Conservation (phyloP, 2,888 invertebrate species). For the Rhingia rostrata region DNA sequence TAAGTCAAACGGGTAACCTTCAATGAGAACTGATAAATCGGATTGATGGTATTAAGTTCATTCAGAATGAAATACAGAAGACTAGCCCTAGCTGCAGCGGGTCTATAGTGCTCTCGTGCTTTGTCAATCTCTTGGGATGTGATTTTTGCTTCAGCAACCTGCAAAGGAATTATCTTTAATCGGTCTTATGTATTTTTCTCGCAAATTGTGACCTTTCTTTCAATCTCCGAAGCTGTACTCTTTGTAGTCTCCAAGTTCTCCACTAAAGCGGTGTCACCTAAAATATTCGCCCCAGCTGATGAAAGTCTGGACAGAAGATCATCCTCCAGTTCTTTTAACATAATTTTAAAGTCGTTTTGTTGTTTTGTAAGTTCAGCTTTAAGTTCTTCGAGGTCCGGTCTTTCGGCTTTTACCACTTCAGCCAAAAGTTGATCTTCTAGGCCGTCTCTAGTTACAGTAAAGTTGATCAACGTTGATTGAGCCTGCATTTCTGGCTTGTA, state of each 20-base stretch:
- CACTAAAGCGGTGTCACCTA: conserved; percentile 96
- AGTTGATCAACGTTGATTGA: conserved; percentile 97
- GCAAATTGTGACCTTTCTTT: conserved; percentile 87
- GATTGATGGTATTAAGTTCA: conserved; percentile 97
- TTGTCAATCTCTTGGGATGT: conserved; percentile 96
- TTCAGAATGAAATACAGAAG: conserved; percentile 97
- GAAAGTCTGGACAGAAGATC: conserved; percentile 94
- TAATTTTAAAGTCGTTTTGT: conserved; percentile 98
- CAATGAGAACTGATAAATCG: conserved; percentile 97
- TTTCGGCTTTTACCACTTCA: conserved; percentile 97
- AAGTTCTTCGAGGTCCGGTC: conserved; percentile 96
- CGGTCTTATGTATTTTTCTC: background rate
- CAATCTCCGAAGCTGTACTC: conserved; percentile 97
- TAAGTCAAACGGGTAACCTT: conserved; percentile 85
- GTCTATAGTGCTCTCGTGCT: conserved; percentile 91
- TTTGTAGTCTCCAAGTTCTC: conserved; percentile 98
- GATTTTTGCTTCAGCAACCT: conserved; percentile 93
- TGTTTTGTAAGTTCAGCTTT: conserved; percentile 97
- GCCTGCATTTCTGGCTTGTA: conserved; percentile 99
- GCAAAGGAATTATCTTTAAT: background rate
- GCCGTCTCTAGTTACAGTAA: conserved; percentile 97
- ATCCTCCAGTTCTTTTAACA: conserved; percentile 95
- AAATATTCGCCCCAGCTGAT: conserved; percentile 95
- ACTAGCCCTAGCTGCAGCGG: conserved; percentile 95
- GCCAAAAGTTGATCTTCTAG: conserved; percentile 97